Conservation (phyloP, 2,797 vertebrate genomes). For the Columba guinea region DNA sequence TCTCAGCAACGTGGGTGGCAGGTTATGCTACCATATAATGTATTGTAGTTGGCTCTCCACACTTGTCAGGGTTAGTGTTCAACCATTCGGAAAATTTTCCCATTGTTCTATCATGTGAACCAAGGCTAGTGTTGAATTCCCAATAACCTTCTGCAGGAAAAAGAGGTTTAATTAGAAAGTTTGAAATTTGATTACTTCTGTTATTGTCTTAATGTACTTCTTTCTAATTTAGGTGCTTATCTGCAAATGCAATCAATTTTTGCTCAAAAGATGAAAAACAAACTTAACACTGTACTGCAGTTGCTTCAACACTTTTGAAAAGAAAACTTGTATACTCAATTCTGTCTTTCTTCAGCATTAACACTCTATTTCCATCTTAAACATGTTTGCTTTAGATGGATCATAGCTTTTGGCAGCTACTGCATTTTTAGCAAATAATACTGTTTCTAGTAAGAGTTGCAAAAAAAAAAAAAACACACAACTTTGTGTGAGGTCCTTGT, state of each 20-base stretch:
- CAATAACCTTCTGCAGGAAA: conserved; percentile 81
- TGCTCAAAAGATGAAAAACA: conserved; percentile 40
- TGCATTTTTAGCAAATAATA: conserved; percentile 85
- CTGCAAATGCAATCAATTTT: conserved; percentile 53
- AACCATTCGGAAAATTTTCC: conserved; percentile 96
- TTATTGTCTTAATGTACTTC: conserved; percentile 82
- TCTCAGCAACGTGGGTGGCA: conserved; percentile 99
- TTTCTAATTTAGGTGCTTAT: conserved; percentile 59
- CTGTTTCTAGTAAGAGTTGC: conserved; percentile 85
- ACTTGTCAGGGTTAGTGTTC: conserved; percentile 95
- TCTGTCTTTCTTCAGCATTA: conserved; percentile 76
- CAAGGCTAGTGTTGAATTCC: conserved; percentile 85
- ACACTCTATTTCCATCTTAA: conserved; percentile 81
- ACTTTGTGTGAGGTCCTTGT: conserved; percentile 88
- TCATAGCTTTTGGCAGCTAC: conserved; percentile 84
- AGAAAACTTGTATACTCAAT: conserved; percentile 74
- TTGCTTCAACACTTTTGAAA: conserved; percentile 60
- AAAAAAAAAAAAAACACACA: conserved; percentile 69
- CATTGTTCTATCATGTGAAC: conserved; percentile 95
- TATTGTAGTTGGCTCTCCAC: conserved; percentile 98
- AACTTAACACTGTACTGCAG: conserved; percentile 39
- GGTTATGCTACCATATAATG: conserved; percentile 91
- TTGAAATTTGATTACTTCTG: conserved; percentile 87
- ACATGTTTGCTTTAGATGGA: conserved; percentile 83
- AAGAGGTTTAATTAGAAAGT: conserved; percentile 86